Evolutionary conservation across 2,797 vertebrate species (phyloP).

Genomic region (Bufotes viridis): DNA sequence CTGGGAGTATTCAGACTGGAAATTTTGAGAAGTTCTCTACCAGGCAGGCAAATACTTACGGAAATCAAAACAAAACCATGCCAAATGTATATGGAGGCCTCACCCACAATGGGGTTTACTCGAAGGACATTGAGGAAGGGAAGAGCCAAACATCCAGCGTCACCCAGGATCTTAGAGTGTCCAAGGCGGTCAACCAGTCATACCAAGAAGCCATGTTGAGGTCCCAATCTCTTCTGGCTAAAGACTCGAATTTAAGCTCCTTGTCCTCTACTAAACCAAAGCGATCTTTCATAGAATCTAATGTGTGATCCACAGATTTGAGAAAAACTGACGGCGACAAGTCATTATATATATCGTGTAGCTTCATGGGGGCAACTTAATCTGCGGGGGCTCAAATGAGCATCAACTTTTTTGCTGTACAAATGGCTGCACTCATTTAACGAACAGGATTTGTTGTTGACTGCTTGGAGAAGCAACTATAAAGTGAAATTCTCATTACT

Average conservation of each 20-base stretch:
- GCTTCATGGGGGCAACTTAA: not conserved
- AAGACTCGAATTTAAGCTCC: constrained; percentile 82
- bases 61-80: constrained; percentile 78
- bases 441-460: no score
- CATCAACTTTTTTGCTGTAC: not conserved
- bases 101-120: constrained; percentile 82
- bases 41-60: constrained; percentile 76
- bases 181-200: constrained; percentile 75
- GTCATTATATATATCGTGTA: not conserved
- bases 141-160: constrained; percentile 79
- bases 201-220: constrained; percentile 80
- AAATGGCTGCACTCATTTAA: not conserved
- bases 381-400: not conserved
- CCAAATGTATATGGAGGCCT: constrained; percentile 70
- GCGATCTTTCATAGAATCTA: constrained; percentile 97
- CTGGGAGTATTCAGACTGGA: constrained; percentile 72
- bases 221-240: constrained; percentile 73
- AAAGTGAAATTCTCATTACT: not conserved
- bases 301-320: constrained; percentile 77
- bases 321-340: not conserved
- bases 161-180: constrained; percentile 81
- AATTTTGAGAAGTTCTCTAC: constrained; percentile 77
- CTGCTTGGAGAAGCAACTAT: not conserved
- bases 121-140: constrained; percentile 79
- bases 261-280: constrained; percentile 91